phyloP scores from a whole-genome alignment of 1,140 invertebrate species.

The Neotoxoptera formosana region DNA sequence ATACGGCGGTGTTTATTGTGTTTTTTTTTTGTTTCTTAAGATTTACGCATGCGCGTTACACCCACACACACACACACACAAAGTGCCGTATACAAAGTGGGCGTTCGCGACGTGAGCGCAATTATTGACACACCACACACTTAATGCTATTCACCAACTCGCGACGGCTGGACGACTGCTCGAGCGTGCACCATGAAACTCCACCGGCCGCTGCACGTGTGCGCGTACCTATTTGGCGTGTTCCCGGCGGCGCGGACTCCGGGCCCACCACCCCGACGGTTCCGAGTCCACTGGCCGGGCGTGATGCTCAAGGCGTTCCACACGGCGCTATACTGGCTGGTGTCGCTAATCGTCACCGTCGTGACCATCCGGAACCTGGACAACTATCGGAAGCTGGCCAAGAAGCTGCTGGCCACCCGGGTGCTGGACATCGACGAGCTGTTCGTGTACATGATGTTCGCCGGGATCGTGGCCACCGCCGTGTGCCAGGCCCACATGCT shows the following conservation, averaged over 20 bases:
- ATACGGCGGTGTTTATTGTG: not conserved
- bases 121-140: not conserved
- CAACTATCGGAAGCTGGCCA: not conserved
- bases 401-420: not conserved
- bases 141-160: not conserved
- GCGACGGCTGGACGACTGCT: not conserved
- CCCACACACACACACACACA: not conserved
- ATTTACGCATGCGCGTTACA: not conserved
- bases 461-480: not conserved
- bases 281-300: not conserved
- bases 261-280: not conserved
- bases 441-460: constrained; percentile 30
- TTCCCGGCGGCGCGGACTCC: not conserved
- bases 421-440: constrained; percentile 29
- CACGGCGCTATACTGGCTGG: not conserved
- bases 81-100: not conserved
- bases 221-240: constrained; percentile 25
- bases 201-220: not conserved
- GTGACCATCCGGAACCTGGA: not conserved
- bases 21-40: not conserved
- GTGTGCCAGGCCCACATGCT: not conserved
- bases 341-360: not conserved
- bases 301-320: not conserved
- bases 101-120: not conserved
- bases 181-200: constrained; percentile 5